Evolutionary conservation across 2,797 vertebrate species (phyloP).

Genomic region (Fratercula arctica): DNA sequence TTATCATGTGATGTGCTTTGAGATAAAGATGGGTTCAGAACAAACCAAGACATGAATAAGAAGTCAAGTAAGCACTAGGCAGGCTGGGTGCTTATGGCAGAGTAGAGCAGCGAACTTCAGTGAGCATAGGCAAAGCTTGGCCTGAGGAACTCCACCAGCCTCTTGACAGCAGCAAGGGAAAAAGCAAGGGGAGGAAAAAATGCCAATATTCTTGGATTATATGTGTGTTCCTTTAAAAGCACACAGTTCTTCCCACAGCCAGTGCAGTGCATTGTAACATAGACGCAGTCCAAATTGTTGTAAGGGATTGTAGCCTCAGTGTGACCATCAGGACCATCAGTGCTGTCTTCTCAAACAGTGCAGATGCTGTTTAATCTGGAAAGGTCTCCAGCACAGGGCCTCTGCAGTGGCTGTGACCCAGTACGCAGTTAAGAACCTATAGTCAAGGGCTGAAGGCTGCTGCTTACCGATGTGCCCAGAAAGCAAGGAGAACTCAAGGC

Average conservation of each 20-base stretch:
- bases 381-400: neutral
- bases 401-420: neutral
- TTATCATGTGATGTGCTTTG: neutral
- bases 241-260: neutral
- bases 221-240: neutral
- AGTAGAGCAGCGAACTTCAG: neutral
- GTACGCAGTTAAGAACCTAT: neutral
- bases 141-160: neutral
- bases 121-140: neutral
- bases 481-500: neutral
- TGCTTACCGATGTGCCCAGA: neutral
- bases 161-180: neutral
- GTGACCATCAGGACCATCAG: neutral
- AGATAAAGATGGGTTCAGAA: neutral
- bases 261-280: neutral
- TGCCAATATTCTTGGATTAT: neutral
- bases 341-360: neutral
- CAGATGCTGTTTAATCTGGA: neutral
- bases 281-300: neutral
- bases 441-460: neutral
- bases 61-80: neutral
- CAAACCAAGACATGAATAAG: neutral
- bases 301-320: neutral
- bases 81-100: neutral
- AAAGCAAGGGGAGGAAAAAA: neutral